Evolutionary conservation across 2,113 vertebrate species (phyloP).

Genomic region (Natator depressus): DNA sequence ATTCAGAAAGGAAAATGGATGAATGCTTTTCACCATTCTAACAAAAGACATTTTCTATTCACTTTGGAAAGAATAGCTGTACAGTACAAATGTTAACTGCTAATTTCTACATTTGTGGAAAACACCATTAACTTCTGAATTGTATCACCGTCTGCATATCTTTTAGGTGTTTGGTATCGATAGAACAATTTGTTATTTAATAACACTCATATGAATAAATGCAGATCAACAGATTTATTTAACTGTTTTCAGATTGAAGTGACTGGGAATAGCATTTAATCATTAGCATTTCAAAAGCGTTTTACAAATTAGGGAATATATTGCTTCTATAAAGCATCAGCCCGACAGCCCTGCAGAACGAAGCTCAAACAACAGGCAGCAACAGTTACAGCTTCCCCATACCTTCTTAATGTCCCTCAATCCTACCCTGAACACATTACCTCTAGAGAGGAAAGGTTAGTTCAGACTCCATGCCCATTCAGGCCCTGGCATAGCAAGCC

Average conservation of each 20-base stretch:
- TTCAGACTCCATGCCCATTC: not conserved
- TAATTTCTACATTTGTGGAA: no score
- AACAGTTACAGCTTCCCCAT: not conserved
- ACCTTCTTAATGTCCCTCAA: accelerated
- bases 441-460: not conserved
- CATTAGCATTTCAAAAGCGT: not conserved
- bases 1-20: not conserved
- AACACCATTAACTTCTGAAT: not conserved
- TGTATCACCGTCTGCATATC: accelerated
- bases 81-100: no score
- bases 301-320: not conserved
- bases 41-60: not conserved
- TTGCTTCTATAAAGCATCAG: not conserved
- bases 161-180: not conserved
- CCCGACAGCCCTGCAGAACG: not conserved
- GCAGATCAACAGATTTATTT: not conserved
- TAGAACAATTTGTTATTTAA: not conserved
- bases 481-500: not conserved
- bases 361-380: not conserved
- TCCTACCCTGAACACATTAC: not conserved
- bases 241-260: not conserved
- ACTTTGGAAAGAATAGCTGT: not conserved
- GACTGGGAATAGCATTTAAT: not conserved
- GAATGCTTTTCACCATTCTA: not conserved
- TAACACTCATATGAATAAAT: no score